Conservation (phyloP, 2,113 vertebrate species). For the Platysteira castanea region DNA sequence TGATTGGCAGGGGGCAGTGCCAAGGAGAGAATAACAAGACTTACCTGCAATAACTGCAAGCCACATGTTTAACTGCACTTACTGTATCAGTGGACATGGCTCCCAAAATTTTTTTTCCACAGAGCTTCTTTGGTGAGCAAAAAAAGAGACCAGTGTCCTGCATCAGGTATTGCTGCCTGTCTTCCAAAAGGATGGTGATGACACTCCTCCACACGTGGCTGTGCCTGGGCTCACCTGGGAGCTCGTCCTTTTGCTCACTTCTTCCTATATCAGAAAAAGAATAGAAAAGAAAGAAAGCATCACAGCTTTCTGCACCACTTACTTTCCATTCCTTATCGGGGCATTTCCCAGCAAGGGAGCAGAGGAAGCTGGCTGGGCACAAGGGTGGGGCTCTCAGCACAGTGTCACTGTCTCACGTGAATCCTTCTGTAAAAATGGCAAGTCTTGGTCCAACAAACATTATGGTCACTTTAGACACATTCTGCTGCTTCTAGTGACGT, state of each 20-base stretch:
- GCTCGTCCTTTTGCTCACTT: not conserved
- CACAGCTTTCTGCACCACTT: not conserved
- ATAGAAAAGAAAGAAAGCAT: not conserved
- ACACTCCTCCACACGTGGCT: not conserved
- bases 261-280: not conserved
- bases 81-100: not conserved
- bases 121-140: not conserved
- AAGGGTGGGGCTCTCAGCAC: not conserved
- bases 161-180: not conserved
- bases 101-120: not conserved
- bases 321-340: accelerated
- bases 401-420: accelerated
- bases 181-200: not conserved
- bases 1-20: accelerated
- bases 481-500: not conserved
- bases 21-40: not conserved
- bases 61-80: not conserved
- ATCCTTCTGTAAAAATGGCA: not conserved
- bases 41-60: not conserved
- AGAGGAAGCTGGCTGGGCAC: not conserved
- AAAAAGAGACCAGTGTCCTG: not conserved
- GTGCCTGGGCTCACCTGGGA: not conserved
- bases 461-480: not conserved
- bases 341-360: not conserved
- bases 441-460: not conserved